Percentiles rank a stretch among this genome's conserved stretches.
Conservation (phyloP, 2,888 invertebrate genomes). For the Stenchaetothrips biformis region DNA sequence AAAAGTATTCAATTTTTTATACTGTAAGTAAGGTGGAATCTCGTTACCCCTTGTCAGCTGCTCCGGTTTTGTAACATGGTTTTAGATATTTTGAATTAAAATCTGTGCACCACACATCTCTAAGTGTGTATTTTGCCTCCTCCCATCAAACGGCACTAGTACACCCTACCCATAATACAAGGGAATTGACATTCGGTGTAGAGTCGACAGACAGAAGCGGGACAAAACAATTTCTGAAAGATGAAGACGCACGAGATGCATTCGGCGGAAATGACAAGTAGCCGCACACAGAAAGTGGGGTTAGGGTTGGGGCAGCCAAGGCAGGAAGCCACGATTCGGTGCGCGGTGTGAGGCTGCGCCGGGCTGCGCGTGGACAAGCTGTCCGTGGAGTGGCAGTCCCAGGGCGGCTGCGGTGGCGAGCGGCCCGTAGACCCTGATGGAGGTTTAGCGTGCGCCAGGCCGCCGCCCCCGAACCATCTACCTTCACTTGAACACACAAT, state of each 20-base stretch:
- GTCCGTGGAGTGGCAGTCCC: too few species aligned
- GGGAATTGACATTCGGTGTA: too few species aligned
- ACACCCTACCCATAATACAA: too few species aligned
- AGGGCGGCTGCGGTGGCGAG: constrained; percentile 28
- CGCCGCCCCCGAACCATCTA: background rate
- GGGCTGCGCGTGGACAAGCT: constrained; percentile 32
- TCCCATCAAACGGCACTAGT: too few species aligned
- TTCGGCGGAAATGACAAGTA: too few species aligned
- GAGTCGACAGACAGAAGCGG: too few species aligned
- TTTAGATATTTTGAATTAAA: constrained; percentile 17
- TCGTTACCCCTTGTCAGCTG: too few species aligned
- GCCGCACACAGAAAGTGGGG: too few species aligned
- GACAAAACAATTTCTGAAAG: too few species aligned
- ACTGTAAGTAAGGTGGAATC: too few species aligned
- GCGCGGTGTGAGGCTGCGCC: constrained; percentile 8
- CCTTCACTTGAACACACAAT: background rate
- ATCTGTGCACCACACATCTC: background rate
- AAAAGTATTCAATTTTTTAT: too few species aligned
- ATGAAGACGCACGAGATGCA: too few species aligned
- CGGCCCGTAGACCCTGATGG: background rate
- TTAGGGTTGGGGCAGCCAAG: background rate
- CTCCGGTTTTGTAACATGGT: background rate
- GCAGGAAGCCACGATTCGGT: background rate
- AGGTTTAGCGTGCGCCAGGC: background rate
- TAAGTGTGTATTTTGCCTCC: background rate